A percentile compares a stretch with the other conserved stretches of the same genome.
These are phyloP conservation scores for Hesperophylax magnus DNA, from an alignment of 1,140 invertebrate genomes.

Conservation along the genomic window DNA sequence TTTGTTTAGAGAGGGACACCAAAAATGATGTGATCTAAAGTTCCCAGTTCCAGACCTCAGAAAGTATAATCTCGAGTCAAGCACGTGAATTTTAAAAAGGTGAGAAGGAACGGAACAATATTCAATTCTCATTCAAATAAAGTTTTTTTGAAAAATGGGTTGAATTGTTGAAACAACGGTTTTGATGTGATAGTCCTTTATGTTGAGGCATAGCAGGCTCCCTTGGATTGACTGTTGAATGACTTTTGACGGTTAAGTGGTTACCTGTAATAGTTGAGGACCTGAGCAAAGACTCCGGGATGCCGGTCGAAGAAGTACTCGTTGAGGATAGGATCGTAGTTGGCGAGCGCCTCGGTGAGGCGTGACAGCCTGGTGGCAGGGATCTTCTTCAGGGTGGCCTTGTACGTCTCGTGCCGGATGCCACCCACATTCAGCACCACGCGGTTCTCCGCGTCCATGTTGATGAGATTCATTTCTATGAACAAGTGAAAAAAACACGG, in stretches of 20 bases:
- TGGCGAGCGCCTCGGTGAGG: constrained; percentile 90
- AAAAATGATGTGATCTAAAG: too few relatives aligned
- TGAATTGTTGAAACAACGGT: too few relatives aligned
- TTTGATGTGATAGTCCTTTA: too few relatives aligned
- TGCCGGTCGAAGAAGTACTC: constrained; percentile 99
- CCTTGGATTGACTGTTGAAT: too few relatives aligned
- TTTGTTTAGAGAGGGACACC: too few relatives aligned
- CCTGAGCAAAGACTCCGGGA: constrained; percentile 97
- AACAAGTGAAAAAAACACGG: not conserved
- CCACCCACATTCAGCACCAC: constrained; percentile 99
- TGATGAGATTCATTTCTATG: constrained; percentile 82
- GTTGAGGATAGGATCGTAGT: constrained; percentile 96
- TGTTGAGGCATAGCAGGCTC: too few relatives aligned
- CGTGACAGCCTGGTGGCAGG: constrained; percentile 92
- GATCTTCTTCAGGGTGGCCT: constrained; percentile 93
- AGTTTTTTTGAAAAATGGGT: too few relatives aligned
- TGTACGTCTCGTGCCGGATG: constrained; percentile 97
- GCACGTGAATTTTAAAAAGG: too few relatives aligned
- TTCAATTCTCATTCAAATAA: too few relatives aligned
- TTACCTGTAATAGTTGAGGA: constrained; percentile 90
- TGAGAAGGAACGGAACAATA: too few relatives aligned
- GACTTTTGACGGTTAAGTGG: constrained; percentile 15
- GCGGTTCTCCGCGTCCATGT: constrained; percentile 96
- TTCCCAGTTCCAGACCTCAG: too few relatives aligned
- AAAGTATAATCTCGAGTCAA: too few relatives aligned